Evolutionary conservation across 2,113 vertebrate genomes (phyloP).

Genomic region (Paramisgurnus dabryanus): DNA sequence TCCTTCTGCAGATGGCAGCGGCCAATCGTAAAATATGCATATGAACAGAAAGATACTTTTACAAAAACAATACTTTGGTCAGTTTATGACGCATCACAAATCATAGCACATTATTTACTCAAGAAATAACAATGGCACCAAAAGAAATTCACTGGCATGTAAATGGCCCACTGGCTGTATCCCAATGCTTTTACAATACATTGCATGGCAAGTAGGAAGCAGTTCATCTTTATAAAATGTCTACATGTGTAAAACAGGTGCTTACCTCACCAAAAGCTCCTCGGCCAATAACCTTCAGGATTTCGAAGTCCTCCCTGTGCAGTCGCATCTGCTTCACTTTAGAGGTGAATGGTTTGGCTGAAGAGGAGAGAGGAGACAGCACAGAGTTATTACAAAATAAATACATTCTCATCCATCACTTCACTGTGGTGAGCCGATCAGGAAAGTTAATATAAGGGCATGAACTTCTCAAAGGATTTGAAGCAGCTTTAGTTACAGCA

Average conservation of each 20-base stretch:
- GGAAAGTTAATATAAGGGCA: not conserved
- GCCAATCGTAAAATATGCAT: not conserved
- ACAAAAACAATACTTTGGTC: not conserved
- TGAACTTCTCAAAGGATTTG: conserved; percentile 1
- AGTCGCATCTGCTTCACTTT: conserved; percentile 62
- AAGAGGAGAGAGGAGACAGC: conserved; percentile 23
- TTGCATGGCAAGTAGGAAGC: too few species aligned
- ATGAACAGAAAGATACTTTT: too few species aligned
- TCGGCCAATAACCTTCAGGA: conserved; percentile 62
- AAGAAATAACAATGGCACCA: not conserved
- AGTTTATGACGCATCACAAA: not conserved
- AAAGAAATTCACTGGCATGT: not conserved
- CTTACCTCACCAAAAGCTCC: conserved; percentile 64
- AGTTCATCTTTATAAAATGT: too few species aligned
- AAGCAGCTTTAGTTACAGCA: conserved; percentile 13
- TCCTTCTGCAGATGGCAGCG: conserved; percentile 7
- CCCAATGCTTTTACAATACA: too few species aligned
- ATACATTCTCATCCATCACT: conserved; percentile 25
- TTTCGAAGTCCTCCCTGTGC: conserved; percentile 62
- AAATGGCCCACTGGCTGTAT: too few species aligned
- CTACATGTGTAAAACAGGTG: not conserved
- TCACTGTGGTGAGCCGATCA: not conserved
- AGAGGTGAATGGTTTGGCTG: conserved; percentile 59
- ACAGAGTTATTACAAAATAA: conserved; percentile 7
- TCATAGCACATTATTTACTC: not conserved